Percentiles rank a stretch among this genome's conserved stretches.
Conservation (phyloP, 2,113 vertebrate species). For the Haemorhous mexicanus region DNA sequence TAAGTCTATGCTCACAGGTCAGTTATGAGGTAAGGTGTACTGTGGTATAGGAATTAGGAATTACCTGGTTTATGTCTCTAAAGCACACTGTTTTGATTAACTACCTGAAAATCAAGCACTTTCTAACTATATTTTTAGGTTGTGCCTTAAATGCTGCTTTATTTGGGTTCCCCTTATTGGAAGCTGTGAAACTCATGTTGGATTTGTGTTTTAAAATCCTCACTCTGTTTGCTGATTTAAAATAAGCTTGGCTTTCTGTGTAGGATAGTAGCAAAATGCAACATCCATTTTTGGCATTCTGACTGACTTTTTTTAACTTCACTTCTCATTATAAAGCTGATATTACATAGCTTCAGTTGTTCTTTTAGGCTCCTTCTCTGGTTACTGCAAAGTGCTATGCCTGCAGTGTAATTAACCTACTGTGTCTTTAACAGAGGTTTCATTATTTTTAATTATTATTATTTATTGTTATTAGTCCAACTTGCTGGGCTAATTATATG, state of each 20-base stretch:
- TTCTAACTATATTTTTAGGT: background rate
- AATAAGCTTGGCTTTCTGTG: background rate
- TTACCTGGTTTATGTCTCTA: background rate
- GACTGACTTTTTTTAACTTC: background rate
- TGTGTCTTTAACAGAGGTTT: background rate
- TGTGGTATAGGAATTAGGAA: background rate
- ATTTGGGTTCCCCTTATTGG: background rate
- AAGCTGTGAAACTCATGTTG: background rate
- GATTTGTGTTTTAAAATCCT: background rate
- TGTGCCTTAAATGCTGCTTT: background rate
- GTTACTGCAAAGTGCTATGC: background rate
- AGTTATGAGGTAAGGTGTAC: background rate
- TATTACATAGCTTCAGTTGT: background rate
- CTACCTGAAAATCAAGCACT: background rate
- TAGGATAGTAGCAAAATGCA: background rate
- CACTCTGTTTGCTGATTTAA: background rate
- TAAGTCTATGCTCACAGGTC: background rate
- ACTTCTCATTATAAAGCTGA: background rate
- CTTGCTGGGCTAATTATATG: background rate
- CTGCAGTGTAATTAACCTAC: background rate
- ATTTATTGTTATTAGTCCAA: background rate
- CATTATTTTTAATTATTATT: background rate
- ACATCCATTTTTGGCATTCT: background rate
- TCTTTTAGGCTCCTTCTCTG: background rate
- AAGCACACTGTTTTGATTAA: background rate